A percentile compares a stretch with the other conserved stretches of the same genome.
phyloP scores from a whole-genome alignment of 2,113 vertebrate species.

The Carassius carassius region DNA sequence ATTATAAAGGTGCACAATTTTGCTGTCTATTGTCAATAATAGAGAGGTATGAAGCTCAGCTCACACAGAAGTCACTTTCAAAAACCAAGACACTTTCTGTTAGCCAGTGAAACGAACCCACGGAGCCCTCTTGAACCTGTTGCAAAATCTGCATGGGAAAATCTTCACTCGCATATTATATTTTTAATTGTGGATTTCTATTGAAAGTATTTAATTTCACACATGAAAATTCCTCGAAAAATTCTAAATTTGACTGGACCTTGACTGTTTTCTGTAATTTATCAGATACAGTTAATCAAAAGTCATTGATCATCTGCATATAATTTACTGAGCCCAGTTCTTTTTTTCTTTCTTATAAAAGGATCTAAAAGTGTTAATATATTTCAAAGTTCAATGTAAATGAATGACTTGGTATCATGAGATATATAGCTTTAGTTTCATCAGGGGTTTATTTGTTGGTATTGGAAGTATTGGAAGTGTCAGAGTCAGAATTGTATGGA shows the following conservation, averaged over 20 bases:
- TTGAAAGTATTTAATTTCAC: background rate
- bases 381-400: background rate
- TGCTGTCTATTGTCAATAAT: background rate
- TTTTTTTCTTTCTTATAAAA: background rate
- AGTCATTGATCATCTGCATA: background rate
- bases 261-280: background rate
- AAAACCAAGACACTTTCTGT: background rate
- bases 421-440: background rate
- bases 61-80: background rate
- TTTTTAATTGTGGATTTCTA: background rate
- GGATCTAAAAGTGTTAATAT: background rate
- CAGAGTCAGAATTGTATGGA: background rate
- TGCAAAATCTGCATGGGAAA: background rate
- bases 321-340: background rate
- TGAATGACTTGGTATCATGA: background rate
- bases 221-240: background rate
- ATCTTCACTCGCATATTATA: background rate
- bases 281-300: background rate
- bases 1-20: background rate
- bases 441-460: background rate
- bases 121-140: background rate
- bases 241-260: background rate
- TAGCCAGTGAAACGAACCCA: background rate
- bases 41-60: background rate
- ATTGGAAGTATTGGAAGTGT: too few relatives aligned